Base-by-base conservation (phyloP, 2,113 vertebrate species). In the Papio anubis region DNA sequence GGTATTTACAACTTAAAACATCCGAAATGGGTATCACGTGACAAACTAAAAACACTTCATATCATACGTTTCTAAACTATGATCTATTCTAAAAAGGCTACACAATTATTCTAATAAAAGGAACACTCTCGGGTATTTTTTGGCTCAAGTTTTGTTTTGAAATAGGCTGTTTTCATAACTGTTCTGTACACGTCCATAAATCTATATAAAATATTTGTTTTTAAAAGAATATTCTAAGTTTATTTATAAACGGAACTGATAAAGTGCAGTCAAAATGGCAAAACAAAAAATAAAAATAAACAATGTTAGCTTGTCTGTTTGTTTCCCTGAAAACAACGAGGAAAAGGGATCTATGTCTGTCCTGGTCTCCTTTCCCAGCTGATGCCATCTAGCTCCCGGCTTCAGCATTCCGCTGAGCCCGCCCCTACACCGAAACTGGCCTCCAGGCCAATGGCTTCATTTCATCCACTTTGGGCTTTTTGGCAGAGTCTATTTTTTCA, bases 61-160 rank as follows among this genome's bases (percentile, higher is more conserved):
- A 86, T 43, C 76, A 57, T 80, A 96, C 81, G 8, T 73, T 95
- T 68, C 82, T 93, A 95, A 73, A 93, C 55, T 91, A 85, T 16
- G 40, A 90, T 88, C 38, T 52, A 88, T 45, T 88, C 38, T 88
- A 70, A 81, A 94, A 88, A 89, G 59, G 52, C 72, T 64, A 85
- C 1, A 17, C 12, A 79, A 72, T n/a, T 91, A 78, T 81, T 93
- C n/a, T 82, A 78, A 78, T 78, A 88, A 85, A 94, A 90, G 80
- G 50, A 94, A 93, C n/a, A 92, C 52, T 94, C 55, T 78, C 35
- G 78, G 25, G 64, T 89, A 91, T 59, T 64, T 80, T 91, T 45
- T 89, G 38, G 55, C 38, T 96, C 68, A 88, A 43, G 79, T 23
- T 55, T 78, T 25, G 35, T 68, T 88, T 76, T 38, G 10, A 92